Evolutionary conservation across 2,888 invertebrate genomes (phyloP).

Genomic region (Orgyia antiqua): DNA sequence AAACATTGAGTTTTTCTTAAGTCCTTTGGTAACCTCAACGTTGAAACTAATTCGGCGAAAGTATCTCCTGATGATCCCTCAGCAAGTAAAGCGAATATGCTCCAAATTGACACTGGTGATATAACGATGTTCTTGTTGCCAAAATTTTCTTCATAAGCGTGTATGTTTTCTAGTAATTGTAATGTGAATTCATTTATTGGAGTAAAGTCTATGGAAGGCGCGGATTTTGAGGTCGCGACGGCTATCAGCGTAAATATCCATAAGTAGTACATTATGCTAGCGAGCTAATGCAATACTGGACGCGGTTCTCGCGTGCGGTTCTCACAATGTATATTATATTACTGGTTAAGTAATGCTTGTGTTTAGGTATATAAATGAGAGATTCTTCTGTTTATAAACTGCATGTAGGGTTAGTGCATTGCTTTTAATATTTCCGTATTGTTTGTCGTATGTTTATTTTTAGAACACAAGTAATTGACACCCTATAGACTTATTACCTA

Average conservation of each 20-base stretch:
- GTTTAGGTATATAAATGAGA: constrained; percentile 14
- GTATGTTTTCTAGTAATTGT: constrained; percentile 54
- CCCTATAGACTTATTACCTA: too few species aligned
- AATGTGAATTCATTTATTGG: constrained; percentile 58
- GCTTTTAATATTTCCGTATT: neutral
- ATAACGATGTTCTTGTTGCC: constrained; percentile 53
- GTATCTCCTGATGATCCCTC: constrained; percentile 66
- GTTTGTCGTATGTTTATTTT: neutral
- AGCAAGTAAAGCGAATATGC: constrained; percentile 56
- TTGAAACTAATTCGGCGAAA: constrained; percentile 52
- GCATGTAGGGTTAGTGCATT: neutral
- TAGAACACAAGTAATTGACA: too few species aligned
- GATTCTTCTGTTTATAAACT: constrained; percentile 2
- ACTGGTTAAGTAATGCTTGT: constrained; percentile 48
- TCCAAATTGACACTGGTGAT: constrained; percentile 67
- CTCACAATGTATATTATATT: constrained; percentile 49
- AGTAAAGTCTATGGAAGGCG: constrained; percentile 45
- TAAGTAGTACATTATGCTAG: constrained; percentile 40
- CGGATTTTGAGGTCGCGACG: constrained; percentile 35
- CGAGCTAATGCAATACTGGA: constrained; percentile 32
- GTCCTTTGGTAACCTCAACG: constrained; percentile 51
- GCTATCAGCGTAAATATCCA: constrained; percentile 42
- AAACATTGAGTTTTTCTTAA: constrained; percentile 50
- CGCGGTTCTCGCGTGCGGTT: constrained; percentile 49
- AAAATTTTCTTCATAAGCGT: constrained; percentile 56